Conservation (phyloP, 2,113 vertebrate species). For the Empidonax alnorum region DNA sequence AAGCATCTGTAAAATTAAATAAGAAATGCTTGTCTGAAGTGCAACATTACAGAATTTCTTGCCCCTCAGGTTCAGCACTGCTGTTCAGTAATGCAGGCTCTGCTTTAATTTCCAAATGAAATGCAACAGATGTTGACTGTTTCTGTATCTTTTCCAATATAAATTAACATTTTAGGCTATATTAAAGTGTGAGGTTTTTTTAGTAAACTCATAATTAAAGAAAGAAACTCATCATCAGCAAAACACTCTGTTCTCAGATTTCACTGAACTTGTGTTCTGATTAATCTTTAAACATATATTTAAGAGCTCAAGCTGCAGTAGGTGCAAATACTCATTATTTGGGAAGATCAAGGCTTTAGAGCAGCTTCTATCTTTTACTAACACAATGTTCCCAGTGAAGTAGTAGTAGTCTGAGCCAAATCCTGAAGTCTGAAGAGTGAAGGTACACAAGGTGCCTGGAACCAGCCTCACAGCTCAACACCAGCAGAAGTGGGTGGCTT, state of each 20-base stretch:
- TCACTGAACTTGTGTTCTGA: not conserved
- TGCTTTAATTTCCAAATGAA: not conserved
- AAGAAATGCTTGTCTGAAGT: not conserved
- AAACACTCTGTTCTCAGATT: not conserved
- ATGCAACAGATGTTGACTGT: not conserved
- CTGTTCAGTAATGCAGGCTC: not conserved
- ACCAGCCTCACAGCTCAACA: not conserved
- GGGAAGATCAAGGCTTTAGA: not conserved
- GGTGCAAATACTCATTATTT: not conserved
- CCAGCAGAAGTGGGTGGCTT: not conserved
- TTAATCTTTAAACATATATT: not conserved
- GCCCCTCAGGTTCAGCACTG: not conserved
- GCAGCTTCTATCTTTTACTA: not conserved
- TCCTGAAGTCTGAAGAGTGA: not conserved
- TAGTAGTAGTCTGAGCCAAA: not conserved
- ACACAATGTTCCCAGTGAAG: rapidly evolving
- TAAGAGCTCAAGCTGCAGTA: not conserved
- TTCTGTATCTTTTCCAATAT: not conserved
- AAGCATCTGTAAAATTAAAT: not conserved
- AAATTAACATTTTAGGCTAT: not conserved
- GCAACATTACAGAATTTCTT: not conserved
- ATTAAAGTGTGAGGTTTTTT: not conserved
- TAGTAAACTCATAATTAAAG: not conserved
- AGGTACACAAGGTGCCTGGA: not conserved
- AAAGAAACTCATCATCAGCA: not conserved